A percentile compares a stretch with the other conserved stretches of the same genome.
Conservation (phyloP, 2,888 invertebrate species). For the Diadegma fenestrale region DNA sequence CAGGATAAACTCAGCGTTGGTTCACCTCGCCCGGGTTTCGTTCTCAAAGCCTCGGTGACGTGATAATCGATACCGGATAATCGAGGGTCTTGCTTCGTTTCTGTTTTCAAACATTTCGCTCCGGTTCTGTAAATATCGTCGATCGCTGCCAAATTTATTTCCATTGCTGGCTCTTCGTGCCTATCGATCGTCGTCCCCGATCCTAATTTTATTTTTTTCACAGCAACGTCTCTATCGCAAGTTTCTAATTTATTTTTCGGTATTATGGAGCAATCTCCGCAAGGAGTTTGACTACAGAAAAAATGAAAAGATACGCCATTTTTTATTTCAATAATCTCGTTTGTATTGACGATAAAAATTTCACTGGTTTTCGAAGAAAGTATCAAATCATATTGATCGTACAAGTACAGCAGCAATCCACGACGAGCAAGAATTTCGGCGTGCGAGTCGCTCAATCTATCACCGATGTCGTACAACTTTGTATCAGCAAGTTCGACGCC, state of each 20-base stretch:
- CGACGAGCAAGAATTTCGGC: conserved; percentile 95
- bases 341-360: conserved; percentile 82
- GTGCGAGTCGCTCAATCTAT: conserved; percentile 95
- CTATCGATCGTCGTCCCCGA: conserved; percentile 68
- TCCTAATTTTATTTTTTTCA: conserved; percentile 56
- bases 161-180: conserved; percentile 63
- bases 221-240: conserved; percentile 31
- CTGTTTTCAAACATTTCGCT: conserved; percentile 91
- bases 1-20: conserved; percentile 96
- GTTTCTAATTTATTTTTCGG: conserved; percentile 85
- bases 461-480: conserved; percentile 88
- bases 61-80: conserved; percentile 89
- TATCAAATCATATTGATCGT: conserved; percentile 87
- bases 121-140: conserved; percentile 91
- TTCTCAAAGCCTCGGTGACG: conserved; percentile 90
- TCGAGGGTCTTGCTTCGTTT: conserved; percentile 87
- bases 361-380: conserved; percentile 78
- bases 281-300: conserved; percentile 94
- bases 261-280: conserved; percentile 97
- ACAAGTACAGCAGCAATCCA: conserved; percentile 92
- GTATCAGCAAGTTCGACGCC: conserved; percentile 84
- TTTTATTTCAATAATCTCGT: conserved; percentile 86
- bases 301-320: conserved; percentile 91
- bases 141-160: conserved; percentile 17
- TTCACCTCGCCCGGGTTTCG: conserved; percentile 96